A percentile compares a stretch with the other conserved stretches of the same genome.
Conservation (phyloP, 1,140 invertebrate species). For the Gryllus bimaculatus region DNA sequence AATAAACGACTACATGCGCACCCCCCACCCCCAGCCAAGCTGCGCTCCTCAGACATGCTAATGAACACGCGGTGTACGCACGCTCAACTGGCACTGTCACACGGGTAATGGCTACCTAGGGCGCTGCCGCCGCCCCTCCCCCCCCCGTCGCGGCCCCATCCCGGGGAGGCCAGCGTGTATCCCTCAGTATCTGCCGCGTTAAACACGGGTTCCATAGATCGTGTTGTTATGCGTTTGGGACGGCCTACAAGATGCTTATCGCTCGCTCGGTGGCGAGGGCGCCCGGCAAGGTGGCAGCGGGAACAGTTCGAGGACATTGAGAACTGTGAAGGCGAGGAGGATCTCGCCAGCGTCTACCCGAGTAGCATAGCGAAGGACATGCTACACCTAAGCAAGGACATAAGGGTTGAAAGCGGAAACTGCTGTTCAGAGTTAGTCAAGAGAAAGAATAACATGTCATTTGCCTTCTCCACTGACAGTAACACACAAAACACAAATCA, state of each 20-base stretch:
- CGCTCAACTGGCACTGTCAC: background rate
- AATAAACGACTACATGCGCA: background rate
- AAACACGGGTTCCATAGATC: background rate
- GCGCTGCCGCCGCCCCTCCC: too few species aligned
- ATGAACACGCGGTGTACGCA: background rate
- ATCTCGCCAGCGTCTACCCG: too few species aligned
- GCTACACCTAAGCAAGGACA: too few species aligned
- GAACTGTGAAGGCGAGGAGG: too few species aligned
- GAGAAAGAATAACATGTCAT: too few species aligned
- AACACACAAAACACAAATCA: too few species aligned
- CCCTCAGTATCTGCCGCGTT: background rate
- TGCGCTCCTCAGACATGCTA: background rate
- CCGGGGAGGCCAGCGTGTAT: background rate
- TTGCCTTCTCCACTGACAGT: too few species aligned
- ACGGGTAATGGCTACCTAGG: background rate
- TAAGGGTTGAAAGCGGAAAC: too few species aligned
- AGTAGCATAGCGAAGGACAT: too few species aligned
- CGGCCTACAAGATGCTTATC: background rate
- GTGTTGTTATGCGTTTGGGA: background rate
- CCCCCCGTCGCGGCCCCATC: background rate
- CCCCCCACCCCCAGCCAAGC: background rate
- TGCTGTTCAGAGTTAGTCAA: too few species aligned
- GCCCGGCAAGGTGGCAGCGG: too few species aligned
- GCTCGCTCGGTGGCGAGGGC: background rate
- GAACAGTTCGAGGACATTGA: too few species aligned